Evolutionary conservation across 2,113 vertebrate species (phyloP).

Genomic region (Uria aalge): DNA sequence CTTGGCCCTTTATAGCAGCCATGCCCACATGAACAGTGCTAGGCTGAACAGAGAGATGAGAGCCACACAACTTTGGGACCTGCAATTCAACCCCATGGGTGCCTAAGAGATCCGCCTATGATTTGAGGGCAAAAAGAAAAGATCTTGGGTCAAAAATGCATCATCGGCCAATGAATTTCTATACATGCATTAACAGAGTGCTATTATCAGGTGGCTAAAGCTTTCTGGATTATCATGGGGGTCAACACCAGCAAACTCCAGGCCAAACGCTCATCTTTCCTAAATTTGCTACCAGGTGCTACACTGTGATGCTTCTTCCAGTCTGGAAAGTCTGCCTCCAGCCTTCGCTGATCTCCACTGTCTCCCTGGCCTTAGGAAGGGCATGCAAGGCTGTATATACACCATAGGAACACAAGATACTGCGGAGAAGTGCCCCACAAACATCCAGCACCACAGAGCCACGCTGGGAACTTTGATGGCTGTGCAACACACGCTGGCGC

Average conservation of each 20-base stretch:
- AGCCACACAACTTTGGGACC: not conserved
- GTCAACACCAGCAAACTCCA: not conserved
- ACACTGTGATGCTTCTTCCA: not conserved
- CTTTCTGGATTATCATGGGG: not conserved
- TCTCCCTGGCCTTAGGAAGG: not conserved
- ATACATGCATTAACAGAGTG: not conserved
- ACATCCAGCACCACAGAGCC: not conserved
- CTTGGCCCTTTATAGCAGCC: not conserved
- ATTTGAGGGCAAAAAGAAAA: not conserved
- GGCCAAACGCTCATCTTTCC: not conserved
- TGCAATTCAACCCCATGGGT: not conserved
- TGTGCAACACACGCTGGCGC: accelerated
- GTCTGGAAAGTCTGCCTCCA: not conserved
- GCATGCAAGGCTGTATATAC: accelerated
- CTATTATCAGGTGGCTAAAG: not conserved
- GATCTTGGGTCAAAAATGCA: not conserved
- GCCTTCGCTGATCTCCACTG: not conserved
- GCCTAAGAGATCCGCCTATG: not conserved
- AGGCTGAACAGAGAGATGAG: not conserved
- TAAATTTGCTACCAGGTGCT: not conserved
- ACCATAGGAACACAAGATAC: accelerated
- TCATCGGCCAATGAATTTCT: not conserved
- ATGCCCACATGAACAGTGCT: not conserved
- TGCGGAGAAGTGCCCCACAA: not conserved
- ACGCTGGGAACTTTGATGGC: accelerated